Percentiles rank a stretch among this genome's conserved stretches.
Evolutionary conservation across 1,140 invertebrate species (phyloP).

Genomic region (Drosophila equinoxialis): DNA sequence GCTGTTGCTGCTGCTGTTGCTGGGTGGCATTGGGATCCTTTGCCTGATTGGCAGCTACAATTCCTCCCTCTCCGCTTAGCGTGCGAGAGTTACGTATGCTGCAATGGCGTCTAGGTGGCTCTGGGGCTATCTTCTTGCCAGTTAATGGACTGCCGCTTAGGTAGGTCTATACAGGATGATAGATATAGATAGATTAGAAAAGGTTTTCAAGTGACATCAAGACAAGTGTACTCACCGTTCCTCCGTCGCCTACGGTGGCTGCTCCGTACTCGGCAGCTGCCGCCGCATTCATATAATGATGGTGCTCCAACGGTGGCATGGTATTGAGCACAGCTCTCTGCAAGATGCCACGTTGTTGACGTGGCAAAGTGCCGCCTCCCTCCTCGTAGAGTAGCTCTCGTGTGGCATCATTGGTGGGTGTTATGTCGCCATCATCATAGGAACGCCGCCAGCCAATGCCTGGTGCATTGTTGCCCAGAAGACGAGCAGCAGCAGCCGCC

Average conservation of each 20-base stretch:
- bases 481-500: conserved; percentile 63
- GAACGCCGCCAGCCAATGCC: conserved; percentile 88
- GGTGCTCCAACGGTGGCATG: conserved; percentile 78
- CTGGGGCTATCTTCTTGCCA: conserved; percentile 90
- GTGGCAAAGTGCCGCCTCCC: conserved; percentile 92
- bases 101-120: conserved; percentile 92
- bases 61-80: conserved; percentile 57
- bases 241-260: conserved; percentile 53
- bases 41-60: conserved; percentile 5
- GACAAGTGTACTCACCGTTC: conserved; percentile 41
- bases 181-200: too few species aligned
- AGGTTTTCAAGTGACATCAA: too few species aligned
- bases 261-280: conserved; percentile 78
- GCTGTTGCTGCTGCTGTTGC: conserved; percentile 27
- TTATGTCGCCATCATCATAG: conserved; percentile 94
- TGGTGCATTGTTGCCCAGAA: conserved; percentile 71
- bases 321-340: conserved; percentile 76
- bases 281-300: conserved; percentile 79
- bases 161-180: conserved; percentile 53
- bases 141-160: conserved; percentile 85
- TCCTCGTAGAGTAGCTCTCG: conserved; percentile 83
- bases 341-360: conserved; percentile 86
- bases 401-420: conserved; percentile 91
- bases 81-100: conserved; percentile 83
- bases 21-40: conserved; percentile 5